Evolutionary conservation across 1,140 invertebrate genomes (phyloP).

Genomic region (Acyrthosiphon pisum): DNA sequence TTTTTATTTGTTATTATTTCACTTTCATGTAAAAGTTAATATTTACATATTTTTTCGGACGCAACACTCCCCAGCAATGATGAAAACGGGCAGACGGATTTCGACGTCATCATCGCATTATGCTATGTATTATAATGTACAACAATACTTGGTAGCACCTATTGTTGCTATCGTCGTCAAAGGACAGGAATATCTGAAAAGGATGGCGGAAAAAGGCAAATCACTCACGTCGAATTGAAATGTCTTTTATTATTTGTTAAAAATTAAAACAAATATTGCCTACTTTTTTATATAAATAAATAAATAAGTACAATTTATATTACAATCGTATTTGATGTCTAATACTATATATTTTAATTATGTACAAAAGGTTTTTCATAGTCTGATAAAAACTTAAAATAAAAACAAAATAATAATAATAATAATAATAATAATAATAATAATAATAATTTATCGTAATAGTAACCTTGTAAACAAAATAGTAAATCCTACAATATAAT

Average conservation of each 20-base stretch:
- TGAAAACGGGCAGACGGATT: not conserved
- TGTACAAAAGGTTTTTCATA: slow-evolving; percentile 40
- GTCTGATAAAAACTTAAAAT: slow-evolving; percentile 37
- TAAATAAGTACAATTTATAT: slow-evolving; percentile 57
- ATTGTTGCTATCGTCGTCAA: not conserved
- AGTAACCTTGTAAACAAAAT: slow-evolving; percentile 57
- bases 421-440: slow-evolving; percentile 36
- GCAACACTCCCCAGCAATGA: not conserved
- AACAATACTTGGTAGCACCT: not conserved
- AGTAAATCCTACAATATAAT: slow-evolving; percentile 44
- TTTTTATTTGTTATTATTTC: no score
- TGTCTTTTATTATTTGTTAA: slow-evolving; percentile 56
- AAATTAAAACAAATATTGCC: slow-evolving; percentile 57
- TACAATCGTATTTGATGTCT: slow-evolving; percentile 39
- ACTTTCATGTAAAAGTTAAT: not conserved
- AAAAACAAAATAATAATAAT: slow-evolving; percentile 47
- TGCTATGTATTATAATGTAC: not conserved
- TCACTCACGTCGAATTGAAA: slow-evolving; percentile 24
- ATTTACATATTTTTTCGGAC: not conserved
- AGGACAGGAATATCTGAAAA: not conserved
- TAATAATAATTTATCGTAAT: slow-evolving; percentile 42
- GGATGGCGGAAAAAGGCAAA: not conserved
- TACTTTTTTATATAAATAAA: slow-evolving; percentile 54
- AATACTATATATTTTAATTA: slow-evolving; percentile 39
- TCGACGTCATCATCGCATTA: not conserved